Percentiles rank a stretch among this genome's conserved stretches.
Evolutionary conservation across 2,888 invertebrate genomes (phyloP).

Genomic region (Flexamia atlantica): DNA sequence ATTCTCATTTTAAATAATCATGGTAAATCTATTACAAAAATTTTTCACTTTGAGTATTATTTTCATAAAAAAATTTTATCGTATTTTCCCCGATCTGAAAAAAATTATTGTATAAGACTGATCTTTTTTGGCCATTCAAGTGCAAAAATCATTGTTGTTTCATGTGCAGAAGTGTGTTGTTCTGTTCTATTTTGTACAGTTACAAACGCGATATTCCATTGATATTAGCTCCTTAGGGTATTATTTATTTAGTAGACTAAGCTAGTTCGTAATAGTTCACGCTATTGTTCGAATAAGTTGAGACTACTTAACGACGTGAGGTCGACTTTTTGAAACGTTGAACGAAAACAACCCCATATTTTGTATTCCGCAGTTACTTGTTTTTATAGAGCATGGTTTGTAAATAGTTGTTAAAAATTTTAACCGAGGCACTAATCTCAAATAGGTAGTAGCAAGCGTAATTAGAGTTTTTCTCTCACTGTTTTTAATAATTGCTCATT

Average conservation of each 20-base stretch:
- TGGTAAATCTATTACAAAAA: neutral
- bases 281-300: conserved; percentile 25
- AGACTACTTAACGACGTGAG: conserved; percentile 39
- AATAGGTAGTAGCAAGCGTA: conserved; percentile 43
- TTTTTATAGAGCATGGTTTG: conserved; percentile 44
- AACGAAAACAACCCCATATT: conserved; percentile 38
- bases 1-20: neutral
- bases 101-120: neutral
- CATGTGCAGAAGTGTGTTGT: neutral
- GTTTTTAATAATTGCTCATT: conserved; percentile 49
- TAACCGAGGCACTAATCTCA: conserved; percentile 48
- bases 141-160: neutral
- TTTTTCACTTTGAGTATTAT: neutral
- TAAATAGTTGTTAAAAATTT: conserved; percentile 57
- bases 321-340: conserved; percentile 51
- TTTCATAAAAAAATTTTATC: neutral
- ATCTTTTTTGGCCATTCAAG: conserved; percentile 5
- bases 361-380: conserved; percentile 28
- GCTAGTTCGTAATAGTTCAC: conserved; percentile 30
- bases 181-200: conserved; percentile 14
- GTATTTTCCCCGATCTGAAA: neutral
- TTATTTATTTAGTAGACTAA: conserved; percentile 51
- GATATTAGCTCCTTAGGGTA: conserved; percentile 47
- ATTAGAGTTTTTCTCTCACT: conserved; percentile 39
- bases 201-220: conserved; percentile 47